phyloP scores from a whole-genome alignment of 1,140 invertebrate species.

The Polypedilum pembai region DNA sequence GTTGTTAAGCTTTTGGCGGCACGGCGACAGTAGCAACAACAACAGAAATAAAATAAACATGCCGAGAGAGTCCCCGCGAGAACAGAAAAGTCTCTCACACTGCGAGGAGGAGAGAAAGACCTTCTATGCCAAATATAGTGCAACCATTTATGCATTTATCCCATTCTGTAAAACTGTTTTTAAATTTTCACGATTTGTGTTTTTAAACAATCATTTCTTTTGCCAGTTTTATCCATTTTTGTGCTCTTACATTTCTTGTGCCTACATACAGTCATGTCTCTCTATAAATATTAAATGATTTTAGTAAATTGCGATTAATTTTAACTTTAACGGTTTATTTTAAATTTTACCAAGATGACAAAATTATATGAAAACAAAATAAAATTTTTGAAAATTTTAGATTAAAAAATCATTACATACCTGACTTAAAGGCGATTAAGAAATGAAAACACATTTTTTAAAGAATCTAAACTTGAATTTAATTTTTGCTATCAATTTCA shows the following conservation, averaged over 20 bases:
- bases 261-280: not conserved
- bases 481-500: too few relatives aligned
- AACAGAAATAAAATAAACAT: not conserved
- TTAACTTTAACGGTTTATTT: too few relatives aligned
- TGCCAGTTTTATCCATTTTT: constrained; percentile 8
- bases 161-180: constrained; percentile 27
- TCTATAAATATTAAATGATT: too few relatives aligned
- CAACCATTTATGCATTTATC: constrained; percentile 20
- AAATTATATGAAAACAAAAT: too few relatives aligned
- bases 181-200: constrained; percentile 28
- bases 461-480: too few relatives aligned
- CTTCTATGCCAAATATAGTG: constrained; percentile 24
- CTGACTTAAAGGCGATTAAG: too few relatives aligned
- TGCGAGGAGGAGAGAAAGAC: not conserved
- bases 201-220: constrained; percentile 29
- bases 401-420: too few relatives aligned
- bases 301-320: too few relatives aligned
- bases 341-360: too few relatives aligned
- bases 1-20: not conserved
- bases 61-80: not conserved
- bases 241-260: not conserved
- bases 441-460: too few relatives aligned
- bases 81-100: not conserved
- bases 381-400: too few relatives aligned
- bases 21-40: not conserved